Evolutionary conservation across 2,797 vertebrate genomes (phyloP).

Genomic region (Falco naumanni): DNA sequence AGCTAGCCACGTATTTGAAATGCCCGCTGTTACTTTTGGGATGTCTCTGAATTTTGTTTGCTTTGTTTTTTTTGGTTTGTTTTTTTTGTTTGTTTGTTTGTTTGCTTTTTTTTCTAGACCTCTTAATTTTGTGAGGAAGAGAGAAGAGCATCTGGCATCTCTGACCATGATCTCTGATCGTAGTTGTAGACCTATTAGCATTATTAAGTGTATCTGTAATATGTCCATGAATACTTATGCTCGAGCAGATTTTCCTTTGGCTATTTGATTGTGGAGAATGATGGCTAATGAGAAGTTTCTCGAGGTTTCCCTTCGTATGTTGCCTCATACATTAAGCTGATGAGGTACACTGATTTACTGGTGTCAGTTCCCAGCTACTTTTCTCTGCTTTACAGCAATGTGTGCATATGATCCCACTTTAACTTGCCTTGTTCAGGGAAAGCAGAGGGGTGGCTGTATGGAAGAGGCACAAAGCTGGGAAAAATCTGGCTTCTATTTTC

Average conservation of each 20-base stretch:
- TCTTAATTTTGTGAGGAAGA: slow-evolving; percentile 9
- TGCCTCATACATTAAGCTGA: neutral
- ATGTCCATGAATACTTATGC: neutral
- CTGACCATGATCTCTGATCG: neutral
- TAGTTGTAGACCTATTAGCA: neutral
- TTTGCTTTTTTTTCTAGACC: neutral
- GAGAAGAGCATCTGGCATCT: neutral
- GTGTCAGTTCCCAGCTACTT: slow-evolving; percentile 47
- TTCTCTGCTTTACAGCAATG: neutral
- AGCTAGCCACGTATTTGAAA: neutral
- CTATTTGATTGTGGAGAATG: neutral
- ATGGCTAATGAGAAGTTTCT: neutral
- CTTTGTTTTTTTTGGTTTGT: no score
- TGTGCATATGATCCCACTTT: neutral
- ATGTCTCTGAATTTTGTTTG: neutral
- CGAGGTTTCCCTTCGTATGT: slow-evolving; percentile 9
- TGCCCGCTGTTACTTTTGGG: neutral
- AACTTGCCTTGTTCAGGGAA: slow-evolving; percentile 28
- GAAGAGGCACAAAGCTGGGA: neutral
- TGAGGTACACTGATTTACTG: slow-evolving; percentile 12
- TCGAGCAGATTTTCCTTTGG: neutral
- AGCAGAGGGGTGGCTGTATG: neutral
- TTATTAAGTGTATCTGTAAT: neutral
- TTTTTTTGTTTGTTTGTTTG: no score
- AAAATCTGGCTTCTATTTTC: neutral